Percentiles rank a stretch among this genome's conserved stretches.
These are phyloP conservation scores for Oreotrochilus melanogaster DNA, from an alignment of 2,113 vertebrate species.

Conservation along the genomic window DNA sequence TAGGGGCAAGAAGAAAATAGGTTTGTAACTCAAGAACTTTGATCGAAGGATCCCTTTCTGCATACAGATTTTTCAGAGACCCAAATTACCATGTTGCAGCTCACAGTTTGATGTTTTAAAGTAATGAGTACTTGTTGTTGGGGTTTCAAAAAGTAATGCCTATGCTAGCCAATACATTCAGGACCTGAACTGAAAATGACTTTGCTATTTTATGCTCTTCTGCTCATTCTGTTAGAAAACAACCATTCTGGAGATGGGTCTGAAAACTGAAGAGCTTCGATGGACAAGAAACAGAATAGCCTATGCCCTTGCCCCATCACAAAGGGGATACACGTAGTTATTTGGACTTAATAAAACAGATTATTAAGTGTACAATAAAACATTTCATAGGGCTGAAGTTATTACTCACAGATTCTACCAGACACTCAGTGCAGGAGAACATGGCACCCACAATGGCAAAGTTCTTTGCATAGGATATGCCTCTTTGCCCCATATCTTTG, in stretches of 20 bases:
- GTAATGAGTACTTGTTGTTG: neutral
- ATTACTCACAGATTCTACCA: slow-evolving; percentile 93
- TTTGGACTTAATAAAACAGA: neutral
- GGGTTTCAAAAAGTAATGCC: neutral
- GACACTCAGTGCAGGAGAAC: slow-evolving; percentile 97
- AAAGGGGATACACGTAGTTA: neutral
- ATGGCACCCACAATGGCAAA: slow-evolving; percentile 97
- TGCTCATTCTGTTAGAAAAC: neutral
- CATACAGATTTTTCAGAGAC: neutral
- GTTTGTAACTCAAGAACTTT: neutral
- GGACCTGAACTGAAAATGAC: neutral
- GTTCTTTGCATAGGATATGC: slow-evolving; percentile 98
- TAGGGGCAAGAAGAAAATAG: neutral
- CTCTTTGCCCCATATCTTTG: slow-evolving; percentile 98
- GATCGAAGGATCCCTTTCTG: neutral
- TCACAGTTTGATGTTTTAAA: neutral
- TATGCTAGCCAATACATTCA: neutral
- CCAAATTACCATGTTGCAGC: neutral
- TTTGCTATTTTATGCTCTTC: neutral
- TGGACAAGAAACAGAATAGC: neutral
- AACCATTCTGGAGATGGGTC: neutral
- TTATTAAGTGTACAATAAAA: neutral
- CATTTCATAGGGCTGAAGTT: neutral
- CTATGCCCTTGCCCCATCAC: fast-evolving
- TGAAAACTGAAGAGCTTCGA: neutral